A percentile compares a stretch with the other conserved stretches of the same genome.
Conservation (phyloP, 1,140 invertebrate genomes). For the Philopotamus ludificatus region DNA sequence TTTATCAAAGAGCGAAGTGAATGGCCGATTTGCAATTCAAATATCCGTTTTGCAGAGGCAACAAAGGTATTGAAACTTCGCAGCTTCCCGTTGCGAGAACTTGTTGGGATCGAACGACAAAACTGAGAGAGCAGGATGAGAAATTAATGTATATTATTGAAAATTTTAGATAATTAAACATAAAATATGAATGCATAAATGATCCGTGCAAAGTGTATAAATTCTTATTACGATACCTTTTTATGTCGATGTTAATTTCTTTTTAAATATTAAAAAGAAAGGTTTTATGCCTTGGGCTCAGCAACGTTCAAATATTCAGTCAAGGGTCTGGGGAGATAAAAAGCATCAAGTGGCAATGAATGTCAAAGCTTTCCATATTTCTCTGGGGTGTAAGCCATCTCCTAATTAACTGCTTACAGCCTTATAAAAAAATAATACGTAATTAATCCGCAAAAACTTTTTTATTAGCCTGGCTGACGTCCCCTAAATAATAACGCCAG, state of each 20-base stretch:
- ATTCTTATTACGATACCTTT: not conserved
- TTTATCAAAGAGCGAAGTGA: slow-evolving; percentile 41
- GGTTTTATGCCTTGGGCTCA: not conserved
- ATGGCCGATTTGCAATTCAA: slow-evolving; percentile 41
- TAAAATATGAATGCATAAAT: not conserved
- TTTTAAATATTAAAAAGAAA: not conserved
- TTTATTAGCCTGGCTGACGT: slow-evolving; percentile 5
- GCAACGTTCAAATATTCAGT: not conserved
- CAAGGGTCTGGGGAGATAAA: slow-evolving; percentile 4
- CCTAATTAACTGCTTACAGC: slow-evolving; percentile 28
- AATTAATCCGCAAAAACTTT: slow-evolving; percentile 28
- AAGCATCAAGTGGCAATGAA: slow-evolving; percentile 19
- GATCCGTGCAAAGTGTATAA: not conserved
- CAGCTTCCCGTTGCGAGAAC: slow-evolving; percentile 16
- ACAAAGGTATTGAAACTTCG: slow-evolving; percentile 34
- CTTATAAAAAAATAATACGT: slow-evolving; percentile 28
- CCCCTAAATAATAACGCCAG: slow-evolving; percentile 9
- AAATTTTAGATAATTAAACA: not conserved
- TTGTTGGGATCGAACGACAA: slow-evolving; percentile 23
- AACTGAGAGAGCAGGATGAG: slow-evolving; percentile 7
- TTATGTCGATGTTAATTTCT: not conserved
- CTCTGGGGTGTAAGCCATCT: slow-evolving; percentile 6
- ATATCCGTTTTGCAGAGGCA: slow-evolving; percentile 20
- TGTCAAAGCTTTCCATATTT: slow-evolving; percentile 22
- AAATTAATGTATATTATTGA: too few relatives aligned